Base-by-base conservation (phyloP, 2,888 invertebrate species). In the Pycnomerus fuliginosus region DNA sequence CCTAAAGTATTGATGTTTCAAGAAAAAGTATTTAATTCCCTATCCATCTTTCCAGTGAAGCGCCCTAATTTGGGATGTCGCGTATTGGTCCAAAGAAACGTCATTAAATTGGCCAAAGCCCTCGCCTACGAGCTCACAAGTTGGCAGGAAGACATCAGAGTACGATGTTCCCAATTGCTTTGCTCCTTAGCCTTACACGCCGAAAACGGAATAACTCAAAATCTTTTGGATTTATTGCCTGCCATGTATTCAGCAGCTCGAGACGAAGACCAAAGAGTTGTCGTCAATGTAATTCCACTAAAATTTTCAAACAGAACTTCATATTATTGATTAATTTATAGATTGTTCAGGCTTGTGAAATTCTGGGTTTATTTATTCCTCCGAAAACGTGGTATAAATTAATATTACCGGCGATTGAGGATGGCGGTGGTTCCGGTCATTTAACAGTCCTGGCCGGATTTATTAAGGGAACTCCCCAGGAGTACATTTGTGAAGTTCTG, bases 21-120 rank as follows among this genome's bases (percentile, higher is more conserved):
- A n/a, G n/a, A n/a, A n/a, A n/a, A n/a, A n/a, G n/a, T n/a, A n/a
- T n/a, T n/a, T n/a, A n/a, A n/a, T n/a, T n/a, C n/a, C n/a, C n/a
- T n/a, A n/a, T n/a, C n/a, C 44, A 40, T 39, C 20, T 12, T 44
- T 51, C 15, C 25, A 82, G 84, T 87, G 7, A 74, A 76, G 44
- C 78, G 94, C n/a, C 93, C 94, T 0, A 89, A 88, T 61, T 75
- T 94, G 12, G 94, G 94, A 1, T 96, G 96, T 64, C 80, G 94
- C 4, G 77, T 78, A 1, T 71, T 96, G 32, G 86, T 89, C 0
- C 84, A 86, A 61, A 79, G 82, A 43, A 84, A 91, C 62, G 76
- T 88, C 48, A 80, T 83, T 35, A 86, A 85, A 71, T 80, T 92
- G 50, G 73, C 88, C 7, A 81, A 83, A 13, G 87, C 85, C 23